phyloP scores from a whole-genome alignment of 2,888 invertebrate species.

The Phaonia tiefii region DNA sequence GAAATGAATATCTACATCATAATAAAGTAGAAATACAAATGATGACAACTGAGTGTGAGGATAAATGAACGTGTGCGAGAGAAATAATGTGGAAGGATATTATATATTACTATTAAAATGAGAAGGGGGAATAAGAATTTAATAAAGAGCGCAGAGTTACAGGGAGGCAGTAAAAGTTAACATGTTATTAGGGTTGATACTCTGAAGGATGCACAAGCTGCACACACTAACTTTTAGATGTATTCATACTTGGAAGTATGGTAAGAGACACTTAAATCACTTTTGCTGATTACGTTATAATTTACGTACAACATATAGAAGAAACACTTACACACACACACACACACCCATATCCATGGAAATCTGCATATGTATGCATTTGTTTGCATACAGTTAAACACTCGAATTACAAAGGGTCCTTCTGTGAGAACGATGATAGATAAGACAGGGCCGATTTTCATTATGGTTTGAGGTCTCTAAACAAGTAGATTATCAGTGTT shows the following conservation, averaged over 20 bases:
- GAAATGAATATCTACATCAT: slow-evolving; percentile 31
- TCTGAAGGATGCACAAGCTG: slow-evolving; percentile 42
- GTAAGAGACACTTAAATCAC: slow-evolving; percentile 66
- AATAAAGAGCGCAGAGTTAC: neutral
- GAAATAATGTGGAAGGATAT: neutral
- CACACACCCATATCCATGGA: neutral
- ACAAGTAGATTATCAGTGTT: too few species aligned
- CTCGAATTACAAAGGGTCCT: neutral
- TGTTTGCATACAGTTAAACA: neutral
- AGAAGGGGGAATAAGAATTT: too few species aligned
- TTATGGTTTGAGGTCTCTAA: too few species aligned
- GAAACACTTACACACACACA: neutral
- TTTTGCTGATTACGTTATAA: slow-evolving; percentile 64
- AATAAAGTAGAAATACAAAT: slow-evolving; percentile 17
- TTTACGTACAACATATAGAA: slow-evolving; percentile 44
- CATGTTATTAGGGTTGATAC: slow-evolving; percentile 51
- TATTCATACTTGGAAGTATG: neutral
- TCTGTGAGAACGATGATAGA: neutral
- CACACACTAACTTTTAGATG: neutral
- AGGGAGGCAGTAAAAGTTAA: slow-evolving; percentile 43
- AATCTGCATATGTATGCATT: neutral
- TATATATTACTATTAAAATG: too few species aligned
- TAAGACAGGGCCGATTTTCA: too few species aligned
- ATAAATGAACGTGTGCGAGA: neutral
- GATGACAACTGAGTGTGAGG: slow-evolving; percentile 11